phyloP scores from a whole-genome alignment of 1,140 invertebrate species.

The Cylas formicarius region DNA sequence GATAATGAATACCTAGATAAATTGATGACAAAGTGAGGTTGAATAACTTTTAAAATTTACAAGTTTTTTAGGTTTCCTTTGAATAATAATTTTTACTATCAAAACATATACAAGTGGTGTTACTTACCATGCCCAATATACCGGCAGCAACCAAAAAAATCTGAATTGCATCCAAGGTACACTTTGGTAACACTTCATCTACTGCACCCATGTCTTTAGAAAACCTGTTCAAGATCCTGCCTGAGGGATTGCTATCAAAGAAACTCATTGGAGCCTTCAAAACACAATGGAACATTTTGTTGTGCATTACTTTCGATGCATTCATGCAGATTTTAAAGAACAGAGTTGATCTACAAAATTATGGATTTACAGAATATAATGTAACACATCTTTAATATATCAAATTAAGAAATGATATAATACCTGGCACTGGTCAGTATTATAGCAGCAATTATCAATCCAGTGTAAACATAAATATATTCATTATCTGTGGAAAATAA shows the following conservation, averaged over 20 bases:
- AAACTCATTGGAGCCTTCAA: conserved; percentile 61
- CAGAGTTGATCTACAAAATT: conserved; percentile 47
- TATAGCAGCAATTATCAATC: conserved; percentile 35
- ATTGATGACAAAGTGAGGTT: too few species aligned
- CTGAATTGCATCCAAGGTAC: conserved; percentile 70
- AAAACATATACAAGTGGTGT: conserved; percentile 48
- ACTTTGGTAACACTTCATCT: conserved; percentile 78
- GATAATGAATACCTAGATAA: conserved; percentile 50
- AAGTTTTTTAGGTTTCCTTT: too few species aligned
- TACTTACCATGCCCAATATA: conserved; percentile 53
- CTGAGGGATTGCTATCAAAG: conserved; percentile 55
- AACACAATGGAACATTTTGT: conserved; percentile 74
- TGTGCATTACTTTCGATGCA: conserved; percentile 72
- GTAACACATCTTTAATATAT: neutral
- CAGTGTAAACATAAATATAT: conserved; percentile 37
- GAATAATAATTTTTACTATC: too few species aligned
- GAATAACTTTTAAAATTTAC: too few species aligned
- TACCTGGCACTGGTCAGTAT: conserved; percentile 46
- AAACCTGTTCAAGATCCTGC: conserved; percentile 65
- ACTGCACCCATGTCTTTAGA: conserved; percentile 74
- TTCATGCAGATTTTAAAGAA: conserved; percentile 78
- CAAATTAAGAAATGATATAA: neutral
- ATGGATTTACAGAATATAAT: neutral
- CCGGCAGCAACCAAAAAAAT: conserved; percentile 49
- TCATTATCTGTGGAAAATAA: conserved; percentile 1